phyloP scores from a whole-genome alignment of 2,797 vertebrate genomes.

The Malurus leucopterus region DNA sequence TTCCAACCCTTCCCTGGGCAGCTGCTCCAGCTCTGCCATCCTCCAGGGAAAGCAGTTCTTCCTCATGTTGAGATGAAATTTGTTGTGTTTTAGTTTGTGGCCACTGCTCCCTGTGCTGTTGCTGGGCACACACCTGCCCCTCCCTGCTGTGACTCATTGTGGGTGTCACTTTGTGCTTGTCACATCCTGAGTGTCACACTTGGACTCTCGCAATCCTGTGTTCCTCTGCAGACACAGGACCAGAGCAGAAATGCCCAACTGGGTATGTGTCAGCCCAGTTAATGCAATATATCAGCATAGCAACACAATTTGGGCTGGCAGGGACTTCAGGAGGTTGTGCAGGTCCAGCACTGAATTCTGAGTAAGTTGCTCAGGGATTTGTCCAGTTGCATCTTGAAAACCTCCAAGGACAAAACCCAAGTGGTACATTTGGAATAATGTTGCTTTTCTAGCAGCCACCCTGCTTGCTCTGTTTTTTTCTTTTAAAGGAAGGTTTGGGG shows the following conservation, averaged over 20 bases:
- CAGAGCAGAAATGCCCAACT: not conserved
- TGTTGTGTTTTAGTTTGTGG: not conserved
- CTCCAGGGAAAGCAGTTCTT: not conserved
- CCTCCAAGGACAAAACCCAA: not conserved
- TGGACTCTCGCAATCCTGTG: not conserved
- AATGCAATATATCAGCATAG: rapidly evolving
- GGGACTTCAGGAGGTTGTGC: not conserved
- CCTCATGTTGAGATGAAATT: not conserved
- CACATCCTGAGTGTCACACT: not conserved
- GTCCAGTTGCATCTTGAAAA: not conserved
- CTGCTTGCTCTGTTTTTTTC: not conserved
- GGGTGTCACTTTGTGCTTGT: not conserved
- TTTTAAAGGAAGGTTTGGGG: not conserved
- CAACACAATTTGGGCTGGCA: rapidly evolving
- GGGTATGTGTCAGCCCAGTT: rapidly evolving
- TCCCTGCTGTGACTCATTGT: not conserved
- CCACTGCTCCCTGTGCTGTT: not conserved
- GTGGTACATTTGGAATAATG: not conserved
- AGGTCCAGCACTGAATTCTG: rapidly evolving
- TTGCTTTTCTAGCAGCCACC: not conserved
- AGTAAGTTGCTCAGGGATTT: not conserved
- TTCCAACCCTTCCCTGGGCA: not conserved
- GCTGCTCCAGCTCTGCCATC: not conserved
- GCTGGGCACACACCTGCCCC: not conserved
- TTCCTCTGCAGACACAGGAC: not conserved